Base-by-base conservation (phyloP, 1,140 invertebrate species). In the Archivesica marissinica region DNA sequence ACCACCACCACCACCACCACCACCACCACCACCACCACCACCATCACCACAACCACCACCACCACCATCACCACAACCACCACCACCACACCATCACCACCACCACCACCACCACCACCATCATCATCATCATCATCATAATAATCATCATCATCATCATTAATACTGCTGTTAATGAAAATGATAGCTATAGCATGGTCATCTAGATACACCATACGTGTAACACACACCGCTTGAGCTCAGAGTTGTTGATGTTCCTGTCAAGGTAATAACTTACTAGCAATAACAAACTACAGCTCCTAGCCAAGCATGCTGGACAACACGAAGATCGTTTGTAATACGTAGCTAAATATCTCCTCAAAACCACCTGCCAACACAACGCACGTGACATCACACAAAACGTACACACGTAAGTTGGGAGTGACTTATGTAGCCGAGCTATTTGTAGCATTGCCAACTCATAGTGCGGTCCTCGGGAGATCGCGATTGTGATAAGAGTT, bases 1-100 rank as follows among this genome's bases (percentile, higher is more conserved):
- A 23, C 7, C 7, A 61, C 7, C 7, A 61, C 7, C n/a, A 61
- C 23, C 56, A 61, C 23, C 56, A 61, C 7, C n/a, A 61, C 23
- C 56, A 61, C 23, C 56, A 61, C 23, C 56, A 61, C 23, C 56
- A 61, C 28, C 56, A 61, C 23, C 56, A 61, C 23, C 56, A 61
- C 23, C 56, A 61, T 61, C 56, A 61, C 23, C 56, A 61, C 23
- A 9, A 61, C 23, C 56, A 61, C 23, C 56, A 61, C 7, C 56
- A 61, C 7, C 56, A 61, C 23, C n/a, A 61, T 61, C n/a, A 61
- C 7, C n/a, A 61, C 23, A 23, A 28, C 15, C 30, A 28, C 15
- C 15, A 28, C n/a, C 7, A 23, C n/a, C 23, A 11, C n/a, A 61
- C 28, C 56, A 61, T 61, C 56, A 61, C 23, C 56, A 61, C 56